phyloP scores from a whole-genome alignment of 2,888 invertebrate genomes.

The Lasioglossum morio region DNA sequence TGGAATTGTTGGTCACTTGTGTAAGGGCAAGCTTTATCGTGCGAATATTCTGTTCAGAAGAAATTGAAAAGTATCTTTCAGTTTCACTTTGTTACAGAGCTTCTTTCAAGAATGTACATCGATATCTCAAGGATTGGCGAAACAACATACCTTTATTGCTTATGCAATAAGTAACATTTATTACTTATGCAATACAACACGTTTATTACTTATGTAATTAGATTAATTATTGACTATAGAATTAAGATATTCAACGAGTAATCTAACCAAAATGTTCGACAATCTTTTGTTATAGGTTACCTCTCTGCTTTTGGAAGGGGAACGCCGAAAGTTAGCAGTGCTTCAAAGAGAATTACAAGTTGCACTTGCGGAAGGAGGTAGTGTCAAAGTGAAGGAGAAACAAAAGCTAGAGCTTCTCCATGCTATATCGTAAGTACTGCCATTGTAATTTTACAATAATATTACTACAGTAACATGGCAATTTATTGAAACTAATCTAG shows the following conservation, averaged over 20 bases:
- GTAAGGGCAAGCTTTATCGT: not conserved
- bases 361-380: constrained; percentile 87
- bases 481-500: too few species aligned
- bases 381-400: constrained; percentile 88
- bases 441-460: not conserved
- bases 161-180: too few species aligned
- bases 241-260: too few species aligned
- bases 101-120: too few species aligned
- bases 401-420: constrained; percentile 88
- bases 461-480: not conserved
- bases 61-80: too few species aligned
- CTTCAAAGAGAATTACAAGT: constrained; percentile 88
- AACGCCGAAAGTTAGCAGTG: constrained; percentile 88
- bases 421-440: constrained; percentile 87
- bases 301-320: constrained; percentile 89
- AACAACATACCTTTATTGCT: not conserved
- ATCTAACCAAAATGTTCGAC: not conserved
- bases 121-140: too few species aligned
- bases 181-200: not conserved
- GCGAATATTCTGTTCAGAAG: not conserved
- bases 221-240: not conserved
- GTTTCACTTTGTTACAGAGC: too few species aligned
- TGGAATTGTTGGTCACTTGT: not conserved
- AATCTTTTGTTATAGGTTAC: constrained; percentile 87
- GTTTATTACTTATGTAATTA: not conserved